A percentile compares a stretch with the other conserved stretches of the same genome.
These are phyloP conservation scores for Chionoecetes opilio DNA, from an alignment of 1,140 invertebrate genomes.

Conservation along the genomic window DNA sequence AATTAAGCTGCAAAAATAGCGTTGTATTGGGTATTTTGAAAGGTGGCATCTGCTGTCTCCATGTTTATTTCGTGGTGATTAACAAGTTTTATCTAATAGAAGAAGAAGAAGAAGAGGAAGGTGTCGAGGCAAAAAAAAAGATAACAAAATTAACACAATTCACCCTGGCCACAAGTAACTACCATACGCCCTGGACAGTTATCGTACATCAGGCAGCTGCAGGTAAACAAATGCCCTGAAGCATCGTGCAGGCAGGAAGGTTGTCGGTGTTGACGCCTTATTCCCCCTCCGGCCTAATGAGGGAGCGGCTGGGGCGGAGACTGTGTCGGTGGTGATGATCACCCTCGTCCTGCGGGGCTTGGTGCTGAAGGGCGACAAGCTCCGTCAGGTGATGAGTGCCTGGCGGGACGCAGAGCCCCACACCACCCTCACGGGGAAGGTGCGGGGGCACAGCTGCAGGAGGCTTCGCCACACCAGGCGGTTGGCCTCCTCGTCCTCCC, in stretches of 20 bases:
- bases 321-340: background rate
- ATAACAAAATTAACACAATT: background rate
- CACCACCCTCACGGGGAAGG: too few species aligned
- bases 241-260: constrained; percentile 14
- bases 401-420: too few species aligned
- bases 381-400: too few species aligned
- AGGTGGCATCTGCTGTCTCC: too few species aligned
- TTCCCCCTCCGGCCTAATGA: background rate
- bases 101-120: too few species aligned
- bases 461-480: too few species aligned
- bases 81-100: background rate
- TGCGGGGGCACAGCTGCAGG: too few species aligned
- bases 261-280: background rate
- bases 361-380: too few species aligned
- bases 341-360: too few species aligned
- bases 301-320: background rate
- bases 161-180: background rate
- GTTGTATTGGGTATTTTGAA: too few species aligned
- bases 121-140: background rate
- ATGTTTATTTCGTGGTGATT: background rate
- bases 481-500: too few species aligned
- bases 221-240: background rate
- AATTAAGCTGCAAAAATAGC: too few species aligned
- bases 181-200: background rate
- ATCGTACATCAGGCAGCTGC: background rate